Evolutionary conservation across 1,140 invertebrate genomes (phyloP).

Genomic region (Nasonia giraulti): DNA sequence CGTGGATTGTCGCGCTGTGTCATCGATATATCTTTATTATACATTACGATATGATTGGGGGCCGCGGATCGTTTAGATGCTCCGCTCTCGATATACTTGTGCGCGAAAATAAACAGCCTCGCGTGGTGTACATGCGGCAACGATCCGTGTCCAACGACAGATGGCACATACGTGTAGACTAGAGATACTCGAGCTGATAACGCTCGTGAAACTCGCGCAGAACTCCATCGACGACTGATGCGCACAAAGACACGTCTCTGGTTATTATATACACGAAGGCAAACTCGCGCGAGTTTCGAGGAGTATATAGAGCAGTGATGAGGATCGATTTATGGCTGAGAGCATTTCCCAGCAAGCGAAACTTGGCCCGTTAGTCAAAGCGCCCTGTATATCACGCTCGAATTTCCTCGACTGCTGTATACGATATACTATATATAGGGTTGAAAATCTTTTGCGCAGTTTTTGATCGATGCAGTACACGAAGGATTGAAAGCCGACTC

Average conservation of each 20-base stretch:
- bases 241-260: not conserved
- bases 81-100: no score
- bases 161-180: no score
- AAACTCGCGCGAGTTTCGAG: not conserved
- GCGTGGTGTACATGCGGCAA: no score
- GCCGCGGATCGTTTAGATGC: no score
- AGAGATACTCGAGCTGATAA: not conserved
- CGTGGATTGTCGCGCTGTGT: not conserved
- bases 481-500: not conserved
- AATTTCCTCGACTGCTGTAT: not conserved
- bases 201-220: not conserved
- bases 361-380: conserved; percentile 25
- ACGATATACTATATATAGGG: no score
- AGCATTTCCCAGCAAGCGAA: not conserved
- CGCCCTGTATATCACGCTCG: not conserved
- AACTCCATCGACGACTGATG: not conserved
- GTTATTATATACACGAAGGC: not conserved
- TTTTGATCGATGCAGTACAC: no score
- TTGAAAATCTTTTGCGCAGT: no score
- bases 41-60: no score
- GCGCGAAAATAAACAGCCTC: no score
- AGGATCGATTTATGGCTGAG: conserved; percentile 25
- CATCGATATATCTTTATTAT: not conserved
- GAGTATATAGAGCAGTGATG: not conserved
- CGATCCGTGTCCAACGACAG: no score